These are phyloP conservation scores for Venturia canescens DNA, from an alignment of 1,140 invertebrate species.

Conservation along the genomic window DNA sequence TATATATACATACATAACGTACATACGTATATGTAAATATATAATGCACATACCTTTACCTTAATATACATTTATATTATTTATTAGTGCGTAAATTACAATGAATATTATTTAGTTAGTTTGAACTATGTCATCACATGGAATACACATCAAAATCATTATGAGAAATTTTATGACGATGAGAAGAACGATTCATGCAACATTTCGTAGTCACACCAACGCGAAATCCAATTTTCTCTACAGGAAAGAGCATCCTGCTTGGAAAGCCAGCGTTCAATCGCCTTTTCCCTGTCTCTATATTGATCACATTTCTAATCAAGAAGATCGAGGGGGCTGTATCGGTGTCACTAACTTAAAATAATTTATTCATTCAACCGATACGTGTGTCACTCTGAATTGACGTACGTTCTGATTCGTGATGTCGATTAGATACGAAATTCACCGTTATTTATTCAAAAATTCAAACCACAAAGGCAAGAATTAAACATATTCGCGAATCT, in stretches of 20 bases:
- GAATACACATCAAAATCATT: slow-evolving; percentile 49
- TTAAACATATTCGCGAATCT: too few relatives aligned
- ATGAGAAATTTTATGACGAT: not conserved
- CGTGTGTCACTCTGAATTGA: too few relatives aligned
- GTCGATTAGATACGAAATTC: too few relatives aligned
- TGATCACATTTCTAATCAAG: not conserved
- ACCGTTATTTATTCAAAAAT: too few relatives aligned
- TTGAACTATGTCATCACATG: slow-evolving; percentile 60
- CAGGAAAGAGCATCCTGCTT: not conserved
- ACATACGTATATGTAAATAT: slow-evolving; percentile 68
- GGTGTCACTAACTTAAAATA: not conserved
- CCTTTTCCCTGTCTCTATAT: not conserved
- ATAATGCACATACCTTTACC: slow-evolving; percentile 45
- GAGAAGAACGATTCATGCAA: slow-evolving; percentile 16
- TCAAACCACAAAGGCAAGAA: too few relatives aligned
- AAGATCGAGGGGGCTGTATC: slow-evolving; percentile 13
- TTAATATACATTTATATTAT: too few relatives aligned
- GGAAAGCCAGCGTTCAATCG: not conserved
- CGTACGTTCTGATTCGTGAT: too few relatives aligned
- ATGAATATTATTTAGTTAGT: slow-evolving; percentile 37
- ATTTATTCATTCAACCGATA: not conserved
- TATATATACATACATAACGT: slow-evolving; percentile 60
- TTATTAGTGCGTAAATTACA: too few relatives aligned
- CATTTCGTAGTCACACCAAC: slow-evolving; percentile 46
- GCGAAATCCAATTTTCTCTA: slow-evolving; percentile 49